Percentiles rank a stretch among this genome's conserved stretches.
Evolutionary conservation across 1,140 invertebrate genomes (phyloP).

Genomic region (Prorops nasuta): DNA sequence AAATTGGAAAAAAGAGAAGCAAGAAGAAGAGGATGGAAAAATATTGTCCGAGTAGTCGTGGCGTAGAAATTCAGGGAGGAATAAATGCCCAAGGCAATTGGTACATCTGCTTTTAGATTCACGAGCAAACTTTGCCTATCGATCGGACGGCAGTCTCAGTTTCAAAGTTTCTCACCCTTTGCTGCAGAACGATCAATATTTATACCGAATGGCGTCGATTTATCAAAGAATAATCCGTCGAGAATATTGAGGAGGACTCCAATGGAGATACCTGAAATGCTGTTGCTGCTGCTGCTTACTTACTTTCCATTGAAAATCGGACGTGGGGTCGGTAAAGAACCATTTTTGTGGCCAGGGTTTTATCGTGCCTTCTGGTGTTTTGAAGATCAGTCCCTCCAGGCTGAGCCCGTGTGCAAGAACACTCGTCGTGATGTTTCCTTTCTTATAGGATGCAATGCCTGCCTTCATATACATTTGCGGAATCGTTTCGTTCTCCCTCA

Average conservation of each 20-base stretch:
- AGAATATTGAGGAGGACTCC: neutral
- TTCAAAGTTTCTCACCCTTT: conserved; percentile 16
- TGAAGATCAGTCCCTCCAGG: conserved; percentile 44
- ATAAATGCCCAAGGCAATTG: conserved; percentile 15
- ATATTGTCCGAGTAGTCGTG: too few relatives aligned
- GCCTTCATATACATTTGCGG: conserved; percentile 47
- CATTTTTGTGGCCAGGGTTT: conserved; percentile 50
- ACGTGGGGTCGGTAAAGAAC: conserved; percentile 65
- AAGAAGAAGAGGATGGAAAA: too few relatives aligned
- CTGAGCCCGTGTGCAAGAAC: conserved; percentile 41
- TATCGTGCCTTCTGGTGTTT: conserved; percentile 48
- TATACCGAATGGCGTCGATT: conserved; percentile 6
- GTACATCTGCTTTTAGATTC: conserved; percentile 30
- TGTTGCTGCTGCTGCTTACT: conserved; percentile 38
- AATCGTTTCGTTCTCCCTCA: conserved; percentile 45
- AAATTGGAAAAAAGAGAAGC: too few relatives aligned
- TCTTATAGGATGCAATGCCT: conserved; percentile 45
- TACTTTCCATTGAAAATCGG: conserved; percentile 66
- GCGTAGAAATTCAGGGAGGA: too few relatives aligned
- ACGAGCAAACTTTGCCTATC: conserved; percentile 25
- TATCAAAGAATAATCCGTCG: neutral
- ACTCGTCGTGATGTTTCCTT: conserved; percentile 46
- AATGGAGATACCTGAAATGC: neutral
- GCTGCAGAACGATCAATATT: conserved; percentile 36
- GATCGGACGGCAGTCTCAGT: conserved; percentile 22